Conservation (phyloP, 2,113 vertebrate genomes). For the Silurus asotus region DNA sequence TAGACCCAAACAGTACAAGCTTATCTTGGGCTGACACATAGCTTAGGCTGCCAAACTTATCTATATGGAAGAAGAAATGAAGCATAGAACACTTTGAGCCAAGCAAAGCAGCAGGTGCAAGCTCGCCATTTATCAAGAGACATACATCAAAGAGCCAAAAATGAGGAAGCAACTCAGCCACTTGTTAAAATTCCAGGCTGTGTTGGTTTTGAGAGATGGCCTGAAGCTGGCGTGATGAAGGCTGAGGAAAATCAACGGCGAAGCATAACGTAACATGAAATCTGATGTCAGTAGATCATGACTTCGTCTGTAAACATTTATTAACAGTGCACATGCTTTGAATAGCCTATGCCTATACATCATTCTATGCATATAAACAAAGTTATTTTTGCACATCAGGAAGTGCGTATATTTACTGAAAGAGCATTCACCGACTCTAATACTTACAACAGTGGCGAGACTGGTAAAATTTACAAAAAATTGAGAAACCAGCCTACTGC, state of each 20-base stretch:
- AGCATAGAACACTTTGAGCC: slow-evolving; percentile 10
- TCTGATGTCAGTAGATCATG: neutral
- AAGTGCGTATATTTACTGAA: neutral
- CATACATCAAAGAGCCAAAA: slow-evolving; percentile 3
- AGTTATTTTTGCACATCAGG: neutral
- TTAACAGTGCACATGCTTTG: neutral
- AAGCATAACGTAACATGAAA: neutral
- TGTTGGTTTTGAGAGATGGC: slow-evolving; percentile 22
- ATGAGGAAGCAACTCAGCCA: neutral
- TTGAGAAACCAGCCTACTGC: neutral
- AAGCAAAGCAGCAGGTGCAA: slow-evolving; percentile 23
- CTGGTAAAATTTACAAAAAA: neutral
- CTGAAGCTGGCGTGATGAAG: neutral
- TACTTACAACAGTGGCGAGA: neutral
- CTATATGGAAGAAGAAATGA: neutral
- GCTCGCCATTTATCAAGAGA: neutral
- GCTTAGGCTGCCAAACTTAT: neutral
- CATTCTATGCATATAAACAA: neutral
- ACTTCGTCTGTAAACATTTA: neutral
- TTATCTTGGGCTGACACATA: slow-evolving; percentile 16
- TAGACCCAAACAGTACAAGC: neutral
- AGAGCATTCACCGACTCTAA: neutral
- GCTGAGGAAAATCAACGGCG: neutral
- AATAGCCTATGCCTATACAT: neutral
- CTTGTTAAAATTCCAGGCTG: slow-evolving; percentile 9